Percentiles rank a stretch among this genome's conserved stretches.
These are phyloP conservation scores for Caenorhabditis virilis DNA, from an alignment of 2,888 invertebrate species.

Conservation along the genomic window DNA sequence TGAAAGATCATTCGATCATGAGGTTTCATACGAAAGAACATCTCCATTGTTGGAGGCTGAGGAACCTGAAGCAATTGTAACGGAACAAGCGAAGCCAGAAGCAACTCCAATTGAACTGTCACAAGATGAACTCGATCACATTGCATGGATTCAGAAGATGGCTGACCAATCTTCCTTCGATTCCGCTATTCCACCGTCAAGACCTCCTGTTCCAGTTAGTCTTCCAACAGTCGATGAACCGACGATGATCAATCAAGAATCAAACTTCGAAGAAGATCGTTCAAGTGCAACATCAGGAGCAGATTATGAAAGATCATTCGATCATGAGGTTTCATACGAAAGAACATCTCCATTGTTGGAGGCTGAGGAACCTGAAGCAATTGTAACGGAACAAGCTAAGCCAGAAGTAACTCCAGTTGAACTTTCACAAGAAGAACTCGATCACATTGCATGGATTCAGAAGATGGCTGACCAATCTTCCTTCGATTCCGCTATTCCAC, in stretches of 20 bases:
- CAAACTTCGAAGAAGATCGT: not conserved
- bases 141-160: constrained; percentile 9
- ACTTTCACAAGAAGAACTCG: constrained; percentile 47
- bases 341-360: not conserved
- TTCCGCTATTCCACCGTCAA: not conserved
- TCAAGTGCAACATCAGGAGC: not conserved
- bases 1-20: constrained; percentile 1
- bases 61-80: not conserved
- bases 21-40: not conserved
- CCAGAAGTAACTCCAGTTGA: constrained; percentile 37
- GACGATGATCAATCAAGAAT: constrained; percentile 2
- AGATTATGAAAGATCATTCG: not conserved
- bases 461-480: constrained; percentile 38
- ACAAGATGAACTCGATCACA: constrained; percentile 21
- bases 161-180: constrained; percentile 20
- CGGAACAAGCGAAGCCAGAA: not conserved
- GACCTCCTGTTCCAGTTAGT: constrained; percentile 3
- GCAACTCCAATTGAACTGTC: constrained; percentile 8
- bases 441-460: constrained; percentile 43
- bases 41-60: not conserved
- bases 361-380: not conserved
- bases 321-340: not conserved
- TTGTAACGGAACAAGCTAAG: not conserved
- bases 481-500: not conserved
- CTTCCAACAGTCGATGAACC: constrained; percentile 1